phyloP scores from a whole-genome alignment of 2,797 vertebrate genomes.

The Myripristis jacobus region DNA sequence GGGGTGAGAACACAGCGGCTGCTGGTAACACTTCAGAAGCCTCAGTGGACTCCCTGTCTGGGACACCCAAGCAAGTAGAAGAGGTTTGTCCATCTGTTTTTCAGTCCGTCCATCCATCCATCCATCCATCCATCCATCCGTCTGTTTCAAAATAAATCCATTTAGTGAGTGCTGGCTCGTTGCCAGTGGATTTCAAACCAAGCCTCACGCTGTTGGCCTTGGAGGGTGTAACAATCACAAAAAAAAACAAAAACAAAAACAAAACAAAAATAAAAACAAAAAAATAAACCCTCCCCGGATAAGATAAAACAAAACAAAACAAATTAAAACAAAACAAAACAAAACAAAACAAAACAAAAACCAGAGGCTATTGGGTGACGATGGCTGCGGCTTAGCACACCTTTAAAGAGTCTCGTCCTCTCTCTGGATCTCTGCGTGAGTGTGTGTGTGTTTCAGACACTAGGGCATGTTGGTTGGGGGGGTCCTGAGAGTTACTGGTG shows the following conservation, averaged over 20 bases:
- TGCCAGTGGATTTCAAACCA: constrained; percentile 57
- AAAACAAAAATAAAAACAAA: constrained; percentile 11
- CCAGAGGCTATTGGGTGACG: constrained; percentile 68
- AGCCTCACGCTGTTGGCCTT: constrained; percentile 61
- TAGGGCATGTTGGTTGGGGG: constrained; percentile 38
- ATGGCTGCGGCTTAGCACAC: constrained; percentile 58
- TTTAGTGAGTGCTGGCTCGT: constrained; percentile 67
- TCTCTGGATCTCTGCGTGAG: constrained; percentile 56
- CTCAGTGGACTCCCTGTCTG: constrained; percentile 38
- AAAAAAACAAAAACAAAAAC: constrained; percentile 21
- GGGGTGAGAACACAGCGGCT: constrained; percentile 48
- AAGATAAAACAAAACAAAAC: constrained; percentile 49
- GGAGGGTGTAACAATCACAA: constrained; percentile 61
- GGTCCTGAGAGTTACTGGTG: constrained; percentile 78
- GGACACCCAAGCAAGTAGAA: constrained; percentile 41
- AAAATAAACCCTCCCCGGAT: constrained; percentile 39
- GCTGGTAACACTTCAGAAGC: constrained; percentile 56
- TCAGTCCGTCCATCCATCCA: constrained; percentile 51
- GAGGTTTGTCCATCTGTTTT: constrained; percentile 62
- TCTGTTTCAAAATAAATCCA: constrained; percentile 64
- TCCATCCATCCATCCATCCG: constrained; percentile 45
- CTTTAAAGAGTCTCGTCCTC: constrained; percentile 69
- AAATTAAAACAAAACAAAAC: constrained; percentile 48
- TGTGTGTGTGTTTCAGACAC: constrained; percentile 57
- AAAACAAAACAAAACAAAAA: constrained; percentile 43